Conservation (phyloP, 2,113 vertebrate species). For the Callaeas wilsoni region DNA sequence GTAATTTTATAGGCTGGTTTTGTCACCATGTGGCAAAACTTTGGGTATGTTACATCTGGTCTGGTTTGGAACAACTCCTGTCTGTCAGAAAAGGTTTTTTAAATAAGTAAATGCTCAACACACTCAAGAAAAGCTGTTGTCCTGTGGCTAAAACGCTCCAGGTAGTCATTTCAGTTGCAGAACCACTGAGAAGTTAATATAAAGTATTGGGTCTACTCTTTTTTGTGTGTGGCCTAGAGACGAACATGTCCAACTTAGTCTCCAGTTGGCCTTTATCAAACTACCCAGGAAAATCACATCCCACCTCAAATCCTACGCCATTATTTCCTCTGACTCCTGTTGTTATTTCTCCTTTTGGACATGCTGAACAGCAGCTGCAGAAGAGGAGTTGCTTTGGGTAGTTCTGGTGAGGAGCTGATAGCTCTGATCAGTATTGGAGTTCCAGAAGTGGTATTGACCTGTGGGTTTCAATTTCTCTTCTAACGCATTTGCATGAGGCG, state of each 20-base stretch:
- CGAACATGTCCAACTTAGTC: not conserved
- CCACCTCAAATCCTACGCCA: not conserved
- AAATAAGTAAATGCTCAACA: not conserved
- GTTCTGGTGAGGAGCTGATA: not conserved
- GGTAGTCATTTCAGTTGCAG: not conserved
- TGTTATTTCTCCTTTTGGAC: not conserved
- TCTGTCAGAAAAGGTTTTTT: not conserved
- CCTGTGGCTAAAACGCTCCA: not conserved
- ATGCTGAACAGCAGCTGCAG: not conserved
- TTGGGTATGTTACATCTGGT: not conserved
- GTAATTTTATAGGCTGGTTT: not conserved
- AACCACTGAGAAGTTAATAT: not conserved
- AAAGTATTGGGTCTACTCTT: not conserved
- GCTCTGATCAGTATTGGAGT: not conserved
- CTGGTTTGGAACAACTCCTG: not conserved
- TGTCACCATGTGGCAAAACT: not conserved
- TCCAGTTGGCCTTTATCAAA: not conserved
- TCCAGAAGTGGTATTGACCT: not conserved
- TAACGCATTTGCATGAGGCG: not conserved
- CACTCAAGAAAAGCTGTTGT: not conserved
- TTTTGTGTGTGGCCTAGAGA: not conserved
- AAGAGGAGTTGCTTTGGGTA: not conserved
- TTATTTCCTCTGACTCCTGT: not conserved
- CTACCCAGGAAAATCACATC: not conserved
- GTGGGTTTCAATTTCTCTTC: not conserved